Evolutionary conservation across 2,797 vertebrate species (phyloP), one percentile per base, ranked within the genome.

Genomic region (Sebastes taczanowskii): DNA sequence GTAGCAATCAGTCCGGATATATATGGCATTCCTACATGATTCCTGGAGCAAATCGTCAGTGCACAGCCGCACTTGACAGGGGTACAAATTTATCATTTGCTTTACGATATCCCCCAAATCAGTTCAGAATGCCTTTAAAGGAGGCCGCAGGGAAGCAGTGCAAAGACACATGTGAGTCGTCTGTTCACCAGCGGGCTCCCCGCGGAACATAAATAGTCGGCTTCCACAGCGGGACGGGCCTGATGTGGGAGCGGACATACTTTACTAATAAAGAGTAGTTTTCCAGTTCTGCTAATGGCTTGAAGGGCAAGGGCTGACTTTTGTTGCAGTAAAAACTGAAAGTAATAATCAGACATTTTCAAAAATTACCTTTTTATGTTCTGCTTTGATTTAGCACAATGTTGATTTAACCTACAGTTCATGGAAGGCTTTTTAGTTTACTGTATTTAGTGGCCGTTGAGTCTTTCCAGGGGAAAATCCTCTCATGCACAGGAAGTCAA

Each of bases 61-160:
- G 18, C 86, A 89, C 88, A 92, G 89, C 86, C 84, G 65, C 87
- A 65, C 87, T 88, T 94, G 93, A 95, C 94, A 95, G 89, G 88
- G 85, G 88, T 92, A 95, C 94, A 95, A 94, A 96, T 95, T 94
- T 93, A 95, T 95, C 94, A 94, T 95, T 94, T 94, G 94, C 91
- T 95, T 95, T 95, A 95, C 86, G 91, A 94, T 94, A 93, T 92
- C 93, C 91, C 89, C 87, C 92, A 94, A 94, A 95, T 95, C 94
- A 93, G 89, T 94, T 90, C 88, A 93, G 88, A 95, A 93, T 92
- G 92, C 89, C 88, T 93, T 92, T 90, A 92, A 92, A 92, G 79
- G 84, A 74, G 82, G 82, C 89, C 81, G 78, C 77, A 3, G 89
- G 86, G 83, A 87, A 84, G 82, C 65, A 32, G 77, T 4, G 78